Evolutionary conservation across 2,113 vertebrate species (phyloP), one percentile per base, ranked within the genome.

Genomic region (Butorides virescens): DNA sequence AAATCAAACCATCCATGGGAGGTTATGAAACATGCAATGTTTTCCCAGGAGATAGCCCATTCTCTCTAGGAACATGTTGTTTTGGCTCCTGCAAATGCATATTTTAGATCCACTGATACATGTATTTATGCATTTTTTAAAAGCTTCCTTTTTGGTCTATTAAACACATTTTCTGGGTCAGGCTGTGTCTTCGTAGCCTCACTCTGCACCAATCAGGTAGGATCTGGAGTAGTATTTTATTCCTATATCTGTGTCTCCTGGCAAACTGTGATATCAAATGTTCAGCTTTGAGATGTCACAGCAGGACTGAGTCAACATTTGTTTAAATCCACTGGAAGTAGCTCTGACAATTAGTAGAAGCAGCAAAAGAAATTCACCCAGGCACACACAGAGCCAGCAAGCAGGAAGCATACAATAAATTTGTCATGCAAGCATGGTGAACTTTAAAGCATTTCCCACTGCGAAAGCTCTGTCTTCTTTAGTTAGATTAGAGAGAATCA

Each of bases 241-340:
- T 89, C 67, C 67, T 88, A 7, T 73, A 83, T 87, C 58, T 44
- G 37, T 53, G 74, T 93, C 88, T 95, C 80, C 89, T 90, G 90
- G 89, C 66, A 97, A 95, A 88, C 49, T 66, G 25, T 75, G 53
- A 39, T 89, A 89, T 71, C 68, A 90, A 78, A 84, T 23, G 13
- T 85, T 91, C 73, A 79, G 74, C 77, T 92, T 91, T 50, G 61
- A 93, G 94, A 86, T 81, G 84, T 79, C 94, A 91, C 91, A 96
- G 92, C 89, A 95, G 91, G 95, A 90, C 7, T 94, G 84, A 96
- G 53, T 96, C 92, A 95, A 95, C 84, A 86, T 95, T 95, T 97
- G 78, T 95, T 94, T 94, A 92, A 91, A 95, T 77, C 86, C 89
- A 82, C 71, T 90, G 89, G 73, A 96, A 96, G 63, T 50, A 88